Conservation (phyloP, 2,797 vertebrate species). For the Hafferia zeledoni region DNA sequence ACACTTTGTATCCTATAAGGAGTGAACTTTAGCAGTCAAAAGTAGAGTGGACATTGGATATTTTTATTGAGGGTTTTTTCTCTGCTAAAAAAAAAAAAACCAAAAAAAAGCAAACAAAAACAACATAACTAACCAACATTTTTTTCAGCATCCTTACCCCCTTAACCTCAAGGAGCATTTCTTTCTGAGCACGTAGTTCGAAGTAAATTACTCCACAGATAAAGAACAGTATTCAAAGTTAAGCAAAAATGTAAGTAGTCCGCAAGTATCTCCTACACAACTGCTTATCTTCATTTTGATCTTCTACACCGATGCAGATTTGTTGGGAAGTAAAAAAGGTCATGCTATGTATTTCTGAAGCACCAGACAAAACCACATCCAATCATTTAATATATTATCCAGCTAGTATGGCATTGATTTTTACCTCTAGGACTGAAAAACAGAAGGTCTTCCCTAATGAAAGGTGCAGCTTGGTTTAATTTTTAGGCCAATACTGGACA, state of each 20-base stretch:
- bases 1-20: neutral
- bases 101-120: neutral
- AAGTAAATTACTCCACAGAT: slow-evolving; percentile 13
- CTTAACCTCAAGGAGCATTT: neutral
- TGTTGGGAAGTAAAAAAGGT: neutral
- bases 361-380: neutral
- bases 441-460: neutral
- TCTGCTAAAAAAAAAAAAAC: neutral
- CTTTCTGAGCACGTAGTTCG: neutral
- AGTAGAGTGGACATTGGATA: neutral
- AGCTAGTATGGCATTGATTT: neutral
- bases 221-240: slow-evolving; percentile 6
- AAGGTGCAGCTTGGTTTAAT: neutral
- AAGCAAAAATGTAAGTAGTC: slow-evolving; percentile 1
- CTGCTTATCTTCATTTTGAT: neutral
- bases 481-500: neutral
- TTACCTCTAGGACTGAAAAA: neutral
- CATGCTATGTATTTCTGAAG: neutral
- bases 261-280: slow-evolving; percentile 3
- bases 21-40: neutral
- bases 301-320: neutral
- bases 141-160: neutral
- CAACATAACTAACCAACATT: neutral
- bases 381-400: neutral
- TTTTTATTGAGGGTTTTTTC: neutral